A percentile compares a stretch with the other conserved stretches of the same genome.
These are phyloP conservation scores for Rana temporaria DNA, from an alignment of 2,113 vertebrate genomes.

Conservation along the genomic window DNA sequence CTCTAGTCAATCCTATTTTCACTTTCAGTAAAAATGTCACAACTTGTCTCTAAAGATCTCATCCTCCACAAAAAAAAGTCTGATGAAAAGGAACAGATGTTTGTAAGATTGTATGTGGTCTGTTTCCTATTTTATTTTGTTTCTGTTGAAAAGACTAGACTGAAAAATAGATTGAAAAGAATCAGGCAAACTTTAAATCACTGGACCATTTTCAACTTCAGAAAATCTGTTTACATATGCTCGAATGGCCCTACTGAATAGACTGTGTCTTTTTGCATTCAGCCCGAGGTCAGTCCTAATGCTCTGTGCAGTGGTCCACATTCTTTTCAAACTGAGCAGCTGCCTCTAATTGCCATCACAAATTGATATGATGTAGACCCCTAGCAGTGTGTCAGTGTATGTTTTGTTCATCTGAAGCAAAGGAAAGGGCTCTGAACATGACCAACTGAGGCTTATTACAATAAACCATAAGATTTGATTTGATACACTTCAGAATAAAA, in stretches of 20 bases:
- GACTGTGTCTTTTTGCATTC: conserved; percentile 65
- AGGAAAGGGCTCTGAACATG: conserved; percentile 66
- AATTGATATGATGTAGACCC: conserved; percentile 79
- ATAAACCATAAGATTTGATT: conserved; percentile 78
- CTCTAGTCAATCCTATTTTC: conserved; percentile 61
- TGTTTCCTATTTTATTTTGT: conserved; percentile 67
- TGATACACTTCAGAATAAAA: conserved; percentile 77
- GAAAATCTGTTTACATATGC: conserved; percentile 75
- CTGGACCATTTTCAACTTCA: conserved; percentile 69
- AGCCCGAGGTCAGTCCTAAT: conserved; percentile 70
- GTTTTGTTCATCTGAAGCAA: conserved; percentile 67
- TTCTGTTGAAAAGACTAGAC: conserved; percentile 65
- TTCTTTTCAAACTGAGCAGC: conserved; percentile 71
- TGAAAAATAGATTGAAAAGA: conserved; percentile 45
- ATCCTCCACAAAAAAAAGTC: conserved; percentile 67
- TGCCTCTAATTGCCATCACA: conserved; percentile 77
- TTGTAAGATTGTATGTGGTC: conserved; percentile 70
- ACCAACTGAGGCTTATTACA: conserved; percentile 72
- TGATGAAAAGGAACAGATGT: conserved; percentile 83
- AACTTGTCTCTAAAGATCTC: conserved; percentile 70
- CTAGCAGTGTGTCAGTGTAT: conserved; percentile 69
- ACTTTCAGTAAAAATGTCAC: conserved; percentile 66
- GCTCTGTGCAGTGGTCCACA: conserved; percentile 69
- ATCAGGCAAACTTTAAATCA: conserved; percentile 71
- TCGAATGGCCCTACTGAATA: conserved; percentile 68